A percentile compares a stretch with the other conserved stretches of the same genome.
These are phyloP conservation scores for Drosophila sp. DNA, from an alignment of 1,140 invertebrate genomes.

Conservation along the genomic window DNA sequence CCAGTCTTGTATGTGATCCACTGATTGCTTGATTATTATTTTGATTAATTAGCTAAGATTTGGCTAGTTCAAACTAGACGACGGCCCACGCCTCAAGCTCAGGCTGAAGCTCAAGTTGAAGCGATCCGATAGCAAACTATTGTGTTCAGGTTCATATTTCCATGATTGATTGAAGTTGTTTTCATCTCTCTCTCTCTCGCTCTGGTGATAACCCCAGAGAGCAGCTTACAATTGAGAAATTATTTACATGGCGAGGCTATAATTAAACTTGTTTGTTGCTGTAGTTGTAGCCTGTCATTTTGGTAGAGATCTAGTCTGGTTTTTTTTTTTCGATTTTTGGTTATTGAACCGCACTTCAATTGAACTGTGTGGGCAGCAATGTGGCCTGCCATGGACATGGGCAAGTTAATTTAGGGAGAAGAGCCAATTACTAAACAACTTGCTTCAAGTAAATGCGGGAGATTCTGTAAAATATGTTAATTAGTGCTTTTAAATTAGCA, in stretches of 20 bases:
- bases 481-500: too few relatives aligned
- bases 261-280: constrained; percentile 82
- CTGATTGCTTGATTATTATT: constrained; percentile 82
- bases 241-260: constrained; percentile 76
- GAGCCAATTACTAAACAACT: too few relatives aligned
- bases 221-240: constrained; percentile 79
- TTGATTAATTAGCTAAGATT: constrained; percentile 82
- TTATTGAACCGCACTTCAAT: constrained; percentile 69
- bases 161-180: constrained; percentile 80
- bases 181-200: constrained; percentile 25
- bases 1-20: constrained; percentile 62
- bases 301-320: constrained; percentile 58
- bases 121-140: constrained; percentile 41
- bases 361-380: constrained; percentile 46
- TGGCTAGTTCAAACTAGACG: constrained; percentile 78
- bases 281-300: constrained; percentile 78
- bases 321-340: constrained; percentile 18
- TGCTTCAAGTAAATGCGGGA: too few relatives aligned
- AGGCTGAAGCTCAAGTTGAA: constrained; percentile 28
- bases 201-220: constrained; percentile 59
- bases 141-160: constrained; percentile 75
- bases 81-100: constrained; percentile 70
- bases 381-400: constrained; percentile 40
- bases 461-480: too few relatives aligned
- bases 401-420: constrained; percentile 45